Conservation (phyloP, 1,140 invertebrate genomes). For the Phortica variegata region DNA sequence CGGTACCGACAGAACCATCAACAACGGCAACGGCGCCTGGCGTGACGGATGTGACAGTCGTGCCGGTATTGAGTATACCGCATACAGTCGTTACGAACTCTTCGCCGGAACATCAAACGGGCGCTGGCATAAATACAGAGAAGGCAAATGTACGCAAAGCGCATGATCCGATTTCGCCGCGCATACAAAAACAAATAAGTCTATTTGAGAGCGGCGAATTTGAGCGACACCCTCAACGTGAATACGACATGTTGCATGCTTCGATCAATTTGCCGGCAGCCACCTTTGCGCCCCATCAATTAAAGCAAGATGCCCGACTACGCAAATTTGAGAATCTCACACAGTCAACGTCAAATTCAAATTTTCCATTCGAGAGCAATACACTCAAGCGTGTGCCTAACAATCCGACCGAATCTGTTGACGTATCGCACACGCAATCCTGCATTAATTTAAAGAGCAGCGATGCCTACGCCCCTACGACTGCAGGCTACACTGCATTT, state of each 20-base stretch:
- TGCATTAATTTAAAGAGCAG: constrained; percentile 46
- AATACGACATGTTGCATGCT: constrained; percentile 29
- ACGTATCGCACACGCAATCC: constrained; percentile 43
- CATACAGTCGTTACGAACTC: constrained; percentile 24
- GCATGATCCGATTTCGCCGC: constrained; percentile 41
- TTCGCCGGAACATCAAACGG: constrained; percentile 34
- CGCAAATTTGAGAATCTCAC: constrained; percentile 48
- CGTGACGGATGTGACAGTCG: too few species aligned
- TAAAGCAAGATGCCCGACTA: constrained; percentile 40
- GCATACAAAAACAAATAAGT: constrained; percentile 51
- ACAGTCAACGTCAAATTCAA: constrained; percentile 49
- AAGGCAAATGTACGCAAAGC: constrained; percentile 26
- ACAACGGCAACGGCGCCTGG: too few species aligned
- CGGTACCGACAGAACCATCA: too few species aligned
- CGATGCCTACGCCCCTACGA: constrained; percentile 10
- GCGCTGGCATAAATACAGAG: constrained; percentile 1
- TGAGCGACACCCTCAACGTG: constrained; percentile 6
- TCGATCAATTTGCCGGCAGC: constrained; percentile 43
- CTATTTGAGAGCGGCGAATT: constrained; percentile 35
- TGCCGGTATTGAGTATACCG: too few species aligned
- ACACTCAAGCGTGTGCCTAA: constrained; percentile 37
- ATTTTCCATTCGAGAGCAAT: constrained; percentile 51
- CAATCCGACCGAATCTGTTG: constrained; percentile 27
- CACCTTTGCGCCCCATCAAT: constrained; percentile 20
- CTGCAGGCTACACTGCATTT: constrained; percentile 29